These are phyloP conservation scores for Nematopogon swammerdamellus DNA, from an alignment of 2,888 invertebrate genomes.

Conservation along the genomic window DNA sequence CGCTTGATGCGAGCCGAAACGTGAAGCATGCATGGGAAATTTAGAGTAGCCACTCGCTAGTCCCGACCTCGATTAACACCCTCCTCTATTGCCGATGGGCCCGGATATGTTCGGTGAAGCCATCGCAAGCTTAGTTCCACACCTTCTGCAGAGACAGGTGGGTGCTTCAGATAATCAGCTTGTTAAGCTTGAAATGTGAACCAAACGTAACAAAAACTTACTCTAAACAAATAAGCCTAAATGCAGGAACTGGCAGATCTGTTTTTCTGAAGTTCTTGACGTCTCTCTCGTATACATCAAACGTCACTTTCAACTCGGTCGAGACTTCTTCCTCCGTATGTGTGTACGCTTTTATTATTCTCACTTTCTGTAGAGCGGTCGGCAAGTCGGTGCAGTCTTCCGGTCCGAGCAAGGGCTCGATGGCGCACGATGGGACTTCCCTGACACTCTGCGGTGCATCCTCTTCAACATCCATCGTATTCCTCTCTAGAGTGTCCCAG, in stretches of 20 bases:
- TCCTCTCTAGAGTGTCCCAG: constrained; percentile 24
- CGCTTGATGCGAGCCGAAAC: too few relatives aligned
- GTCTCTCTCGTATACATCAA: constrained; percentile 43
- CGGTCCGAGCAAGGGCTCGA: constrained; percentile 24
- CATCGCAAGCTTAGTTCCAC: too few relatives aligned
- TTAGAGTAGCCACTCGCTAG: too few relatives aligned
- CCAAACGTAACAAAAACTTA: constrained; percentile 22
- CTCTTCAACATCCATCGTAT: constrained; percentile 13
- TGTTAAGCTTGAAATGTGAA: too few relatives aligned
- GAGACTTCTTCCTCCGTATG: constrained; percentile 12
- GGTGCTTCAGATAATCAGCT: too few relatives aligned
- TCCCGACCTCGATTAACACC: too few relatives aligned
- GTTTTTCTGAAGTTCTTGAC: constrained; percentile 38
- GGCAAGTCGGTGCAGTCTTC: constrained; percentile 28
- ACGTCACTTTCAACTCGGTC: constrained; percentile 25
- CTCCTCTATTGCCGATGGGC: too few relatives aligned
- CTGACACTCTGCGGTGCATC: constrained; percentile 16
- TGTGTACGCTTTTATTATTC: constrained; percentile 26
- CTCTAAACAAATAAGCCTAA: constrained; percentile 37
- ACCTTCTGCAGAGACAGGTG: too few relatives aligned
- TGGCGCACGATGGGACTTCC: constrained; percentile 10
- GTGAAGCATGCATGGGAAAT: too few relatives aligned
- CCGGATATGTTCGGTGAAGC: too few relatives aligned
- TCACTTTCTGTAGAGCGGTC: constrained; percentile 28
- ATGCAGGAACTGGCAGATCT: constrained; percentile 35